Percentiles rank a stretch among this genome's conserved stretches.
Evolutionary conservation across 2,797 vertebrate species (phyloP).

Genomic region (Gadopsis bispinosus): DNA sequence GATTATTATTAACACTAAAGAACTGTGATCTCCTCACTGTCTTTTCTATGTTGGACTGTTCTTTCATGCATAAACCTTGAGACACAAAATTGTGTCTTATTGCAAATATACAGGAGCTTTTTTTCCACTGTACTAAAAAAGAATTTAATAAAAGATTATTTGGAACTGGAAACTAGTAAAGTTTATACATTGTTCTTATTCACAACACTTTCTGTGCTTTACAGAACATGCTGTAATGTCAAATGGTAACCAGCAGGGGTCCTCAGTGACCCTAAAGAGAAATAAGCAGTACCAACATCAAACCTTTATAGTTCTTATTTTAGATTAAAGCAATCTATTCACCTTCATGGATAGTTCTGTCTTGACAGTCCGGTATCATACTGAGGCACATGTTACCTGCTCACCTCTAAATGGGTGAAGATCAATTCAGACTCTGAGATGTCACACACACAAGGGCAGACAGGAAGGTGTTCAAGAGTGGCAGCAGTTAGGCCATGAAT

Average conservation of each 20-base stretch:
- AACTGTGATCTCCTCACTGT: slow-evolving; percentile 64
- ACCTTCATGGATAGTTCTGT: neutral
- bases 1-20: slow-evolving; percentile 64
- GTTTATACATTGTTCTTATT: neutral
- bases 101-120: slow-evolving; percentile 34
- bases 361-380: neutral
- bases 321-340: neutral
- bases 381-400: neutral
- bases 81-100: slow-evolving; percentile 55
- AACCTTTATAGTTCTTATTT: neutral
- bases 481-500: neutral
- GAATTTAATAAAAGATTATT: slow-evolving; percentile 78
- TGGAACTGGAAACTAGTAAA: slow-evolving; percentile 51
- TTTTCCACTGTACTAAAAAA: slow-evolving; percentile 64
- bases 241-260: slow-evolving; percentile 45
- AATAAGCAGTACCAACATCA: neutral
- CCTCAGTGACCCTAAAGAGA: neutral
- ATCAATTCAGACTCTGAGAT: neutral
- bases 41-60: slow-evolving; percentile 70
- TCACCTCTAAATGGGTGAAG: neutral
- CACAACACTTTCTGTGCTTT: neutral
- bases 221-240: slow-evolving; percentile 10
- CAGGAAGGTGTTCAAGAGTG: neutral
- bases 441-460: neutral
- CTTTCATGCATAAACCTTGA: slow-evolving; percentile 65